Conservation (phyloP, 2,113 vertebrate genomes). For the Pygoscelis adeliae region DNA sequence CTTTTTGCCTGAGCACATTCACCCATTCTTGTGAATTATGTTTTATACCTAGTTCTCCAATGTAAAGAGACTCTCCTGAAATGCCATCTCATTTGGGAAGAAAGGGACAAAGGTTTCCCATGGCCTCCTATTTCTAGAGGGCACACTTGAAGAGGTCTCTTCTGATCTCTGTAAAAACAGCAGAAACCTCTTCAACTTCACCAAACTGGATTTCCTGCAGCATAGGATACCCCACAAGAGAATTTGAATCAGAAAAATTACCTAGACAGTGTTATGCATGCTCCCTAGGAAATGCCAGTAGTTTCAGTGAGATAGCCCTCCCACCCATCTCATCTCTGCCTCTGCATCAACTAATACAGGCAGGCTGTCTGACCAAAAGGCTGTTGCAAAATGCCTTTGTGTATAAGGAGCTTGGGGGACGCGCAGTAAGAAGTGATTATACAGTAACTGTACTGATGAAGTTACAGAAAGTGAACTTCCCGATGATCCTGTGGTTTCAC, state of each 20-base stretch:
- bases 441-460: not conserved
- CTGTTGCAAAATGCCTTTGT: not conserved
- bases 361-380: not conserved
- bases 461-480: constrained; percentile 45
- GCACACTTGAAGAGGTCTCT: not conserved
- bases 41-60: not conserved
- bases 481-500: constrained; percentile 27
- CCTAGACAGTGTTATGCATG: not conserved
- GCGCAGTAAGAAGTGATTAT: not conserved
- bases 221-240: not conserved
- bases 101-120: not conserved
- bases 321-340: not conserved
- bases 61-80: not conserved
- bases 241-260: not conserved
- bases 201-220: not conserved
- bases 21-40: not conserved
- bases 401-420: not conserved
- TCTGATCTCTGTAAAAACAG: not conserved
- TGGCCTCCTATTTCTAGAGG: not conserved
- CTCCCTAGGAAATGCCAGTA: not conserved
- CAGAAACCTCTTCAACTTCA: not conserved
- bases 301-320: not conserved
- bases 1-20: not conserved
- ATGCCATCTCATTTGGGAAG: not conserved
- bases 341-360: not conserved